A percentile compares a stretch with the other conserved stretches of the same genome.
Conservation (phyloP, 2,888 invertebrate genomes). For the Tuta absoluta region DNA sequence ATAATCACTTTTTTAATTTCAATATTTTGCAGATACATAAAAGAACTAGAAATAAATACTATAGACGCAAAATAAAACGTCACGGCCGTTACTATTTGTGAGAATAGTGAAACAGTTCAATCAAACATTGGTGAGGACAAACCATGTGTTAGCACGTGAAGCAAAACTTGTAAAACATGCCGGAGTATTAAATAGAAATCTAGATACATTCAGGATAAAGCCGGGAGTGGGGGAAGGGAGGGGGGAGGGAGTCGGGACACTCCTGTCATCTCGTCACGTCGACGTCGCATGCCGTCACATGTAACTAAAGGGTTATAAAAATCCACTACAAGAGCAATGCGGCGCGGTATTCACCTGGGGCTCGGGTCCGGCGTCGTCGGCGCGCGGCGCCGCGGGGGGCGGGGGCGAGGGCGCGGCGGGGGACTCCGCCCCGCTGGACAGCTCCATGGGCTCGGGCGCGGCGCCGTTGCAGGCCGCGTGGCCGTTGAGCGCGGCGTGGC, state of each 20-base stretch:
- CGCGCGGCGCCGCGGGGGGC: not conserved
- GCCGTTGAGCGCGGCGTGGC: conserved; percentile 34
- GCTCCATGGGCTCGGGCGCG: conserved; percentile 25
- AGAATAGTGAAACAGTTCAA: not conserved
- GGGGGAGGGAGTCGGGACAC: conserved; percentile 44
- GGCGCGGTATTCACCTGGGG: conserved; percentile 74
- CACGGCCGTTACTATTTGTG: not conserved
- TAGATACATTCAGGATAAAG: conserved; percentile 44
- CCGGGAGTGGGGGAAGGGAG: conserved; percentile 43
- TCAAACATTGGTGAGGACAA: not conserved
- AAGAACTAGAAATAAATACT: not conserved
- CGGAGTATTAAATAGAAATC: conserved; percentile 39
- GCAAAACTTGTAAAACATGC: conserved; percentile 52
- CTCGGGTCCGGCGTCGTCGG: conserved; percentile 31
- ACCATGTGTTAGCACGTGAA: conserved; percentile 60
- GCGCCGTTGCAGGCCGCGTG: conserved; percentile 32
- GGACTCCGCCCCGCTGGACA: conserved; percentile 39
- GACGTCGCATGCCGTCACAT: conserved; percentile 74
- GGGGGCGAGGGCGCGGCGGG: conserved; percentile 32
- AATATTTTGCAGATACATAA: not conserved
- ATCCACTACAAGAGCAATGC: conserved; percentile 73
- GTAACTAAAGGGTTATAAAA: conserved; percentile 72
- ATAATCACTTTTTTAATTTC: not conserved
- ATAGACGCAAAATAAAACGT: not conserved
- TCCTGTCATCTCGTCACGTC: conserved; percentile 55